Conservation (phyloP, 64 coral and sea anemone genomes). For the Hydrozoanthus tunicans region DNA sequence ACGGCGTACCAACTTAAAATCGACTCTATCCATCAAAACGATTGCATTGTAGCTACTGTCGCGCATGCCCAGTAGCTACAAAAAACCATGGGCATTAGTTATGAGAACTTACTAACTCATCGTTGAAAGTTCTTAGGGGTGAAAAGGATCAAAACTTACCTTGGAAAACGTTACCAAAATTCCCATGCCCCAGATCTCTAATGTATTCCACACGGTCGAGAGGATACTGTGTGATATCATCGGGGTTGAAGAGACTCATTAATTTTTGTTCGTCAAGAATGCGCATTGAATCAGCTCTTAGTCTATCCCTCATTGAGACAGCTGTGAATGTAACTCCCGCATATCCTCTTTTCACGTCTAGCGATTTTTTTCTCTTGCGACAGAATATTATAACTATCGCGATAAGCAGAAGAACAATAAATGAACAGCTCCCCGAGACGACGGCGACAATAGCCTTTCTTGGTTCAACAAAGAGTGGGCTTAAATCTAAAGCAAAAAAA, state of each 20-base stretch:
- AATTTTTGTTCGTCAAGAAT: constrained; percentile 79
- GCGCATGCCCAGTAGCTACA: too few relatives aligned
- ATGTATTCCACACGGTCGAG: constrained; percentile 84
- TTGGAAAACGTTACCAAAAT: constrained; percentile 96
- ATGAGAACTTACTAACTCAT: too few relatives aligned
- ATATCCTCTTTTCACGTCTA: constrained; percentile 9
- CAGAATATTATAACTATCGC: background rate
- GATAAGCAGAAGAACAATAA: background rate
- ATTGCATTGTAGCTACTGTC: too few relatives aligned
- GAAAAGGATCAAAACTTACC: constrained; percentile 41
- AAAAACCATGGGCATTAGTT: too few relatives aligned
- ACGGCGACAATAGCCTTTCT: constrained; percentile 6
- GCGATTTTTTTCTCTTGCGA: background rate
- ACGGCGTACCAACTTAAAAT: too few relatives aligned
- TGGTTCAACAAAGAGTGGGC: background rate
- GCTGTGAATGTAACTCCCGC: constrained; percentile 73
- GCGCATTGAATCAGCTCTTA: constrained; percentile 78
- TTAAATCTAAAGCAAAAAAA: constrained; percentile 22
- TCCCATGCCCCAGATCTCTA: constrained; percentile 87
- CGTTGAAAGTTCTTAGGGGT: too few relatives aligned
- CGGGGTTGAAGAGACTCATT: constrained; percentile 79
- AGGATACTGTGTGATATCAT: constrained; percentile 81
- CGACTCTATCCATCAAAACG: too few relatives aligned
- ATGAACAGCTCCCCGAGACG: background rate
- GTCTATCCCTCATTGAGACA: constrained; percentile 86